phyloP scores from a whole-genome alignment of 2,888 invertebrate genomes.

The Cerastis rubricosa region DNA sequence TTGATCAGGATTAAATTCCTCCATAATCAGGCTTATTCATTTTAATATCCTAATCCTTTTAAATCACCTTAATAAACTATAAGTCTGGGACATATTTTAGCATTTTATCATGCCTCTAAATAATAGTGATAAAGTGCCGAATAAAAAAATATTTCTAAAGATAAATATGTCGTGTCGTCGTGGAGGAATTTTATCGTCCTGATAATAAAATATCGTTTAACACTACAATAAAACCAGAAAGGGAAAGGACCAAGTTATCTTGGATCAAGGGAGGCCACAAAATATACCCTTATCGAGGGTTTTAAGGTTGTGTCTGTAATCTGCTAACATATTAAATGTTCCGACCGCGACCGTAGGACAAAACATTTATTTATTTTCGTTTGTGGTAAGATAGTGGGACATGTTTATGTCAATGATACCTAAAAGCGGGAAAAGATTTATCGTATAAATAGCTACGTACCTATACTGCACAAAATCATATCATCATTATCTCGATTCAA shows the following conservation, averaged over 20 bases:
- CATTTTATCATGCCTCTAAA: constrained; percentile 85
- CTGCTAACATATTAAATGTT: constrained; percentile 62
- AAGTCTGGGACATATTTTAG: constrained; percentile 68
- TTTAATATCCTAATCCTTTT: constrained; percentile 66
- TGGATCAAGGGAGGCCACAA: constrained; percentile 74
- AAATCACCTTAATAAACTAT: constrained; percentile 62
- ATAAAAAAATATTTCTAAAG: constrained; percentile 84
- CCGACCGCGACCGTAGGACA: constrained; percentile 32
- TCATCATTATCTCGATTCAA: background rate
- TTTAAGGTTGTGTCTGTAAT: constrained; percentile 61
- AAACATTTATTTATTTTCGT: constrained; percentile 49
- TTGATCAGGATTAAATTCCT: constrained; percentile 47
- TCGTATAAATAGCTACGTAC: background rate
- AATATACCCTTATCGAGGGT: constrained; percentile 71
- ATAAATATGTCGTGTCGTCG: constrained; percentile 78
- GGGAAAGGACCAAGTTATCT: constrained; percentile 76
- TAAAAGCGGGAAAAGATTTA: no score
- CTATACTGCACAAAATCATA: background rate
- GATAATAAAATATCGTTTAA: constrained; percentile 88
- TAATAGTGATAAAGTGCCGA: constrained; percentile 86
- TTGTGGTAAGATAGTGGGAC: background rate
- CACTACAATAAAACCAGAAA: constrained; percentile 80
- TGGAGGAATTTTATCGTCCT: constrained; percentile 81
- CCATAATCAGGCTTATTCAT: constrained; percentile 50
- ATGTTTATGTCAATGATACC: background rate